A percentile compares a stretch with the other conserved stretches of the same genome.
Evolutionary conservation across 2,888 invertebrate species (phyloP).

Genomic region (Cheilosia soror): DNA sequence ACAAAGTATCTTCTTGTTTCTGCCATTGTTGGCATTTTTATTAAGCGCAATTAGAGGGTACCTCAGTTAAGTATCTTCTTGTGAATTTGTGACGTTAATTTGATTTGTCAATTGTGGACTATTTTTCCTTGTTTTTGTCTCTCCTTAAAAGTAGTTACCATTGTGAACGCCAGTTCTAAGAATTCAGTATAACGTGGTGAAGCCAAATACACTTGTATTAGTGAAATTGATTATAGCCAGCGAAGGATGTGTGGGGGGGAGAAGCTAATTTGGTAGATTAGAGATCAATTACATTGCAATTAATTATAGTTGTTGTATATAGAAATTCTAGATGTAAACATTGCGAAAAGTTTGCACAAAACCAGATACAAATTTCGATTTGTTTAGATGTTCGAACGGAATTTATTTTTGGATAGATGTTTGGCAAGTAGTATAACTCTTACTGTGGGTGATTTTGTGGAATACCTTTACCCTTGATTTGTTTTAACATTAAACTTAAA

Average conservation of each 20-base stretch:
- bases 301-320: not conserved
- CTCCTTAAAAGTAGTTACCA: not conserved
- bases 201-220: constrained; percentile 6
- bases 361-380: constrained; percentile 16
- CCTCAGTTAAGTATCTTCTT: not conserved
- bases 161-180: not conserved
- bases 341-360: constrained; percentile 24
- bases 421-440: not conserved
- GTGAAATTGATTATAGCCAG: constrained; percentile 8
- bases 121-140: no score
- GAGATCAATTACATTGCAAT: constrained; percentile 41
- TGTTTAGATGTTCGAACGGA: constrained; percentile 14
- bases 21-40: constrained; percentile 1
- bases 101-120: constrained; percentile 32
- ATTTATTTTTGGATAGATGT: not conserved
- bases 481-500: no score
- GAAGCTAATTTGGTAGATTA: not conserved
- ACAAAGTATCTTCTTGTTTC: not conserved
- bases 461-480: no score
- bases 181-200: constrained; percentile 17
- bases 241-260: not conserved
- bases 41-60: not conserved
- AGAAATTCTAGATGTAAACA: not conserved
- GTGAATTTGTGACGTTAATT: constrained; percentile 39
- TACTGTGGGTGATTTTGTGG: not conserved